A percentile compares a stretch with the other conserved stretches of the same genome.
Evolutionary conservation across 1,140 invertebrate genomes (phyloP).

Genomic region (Heliconius congener): DNA sequence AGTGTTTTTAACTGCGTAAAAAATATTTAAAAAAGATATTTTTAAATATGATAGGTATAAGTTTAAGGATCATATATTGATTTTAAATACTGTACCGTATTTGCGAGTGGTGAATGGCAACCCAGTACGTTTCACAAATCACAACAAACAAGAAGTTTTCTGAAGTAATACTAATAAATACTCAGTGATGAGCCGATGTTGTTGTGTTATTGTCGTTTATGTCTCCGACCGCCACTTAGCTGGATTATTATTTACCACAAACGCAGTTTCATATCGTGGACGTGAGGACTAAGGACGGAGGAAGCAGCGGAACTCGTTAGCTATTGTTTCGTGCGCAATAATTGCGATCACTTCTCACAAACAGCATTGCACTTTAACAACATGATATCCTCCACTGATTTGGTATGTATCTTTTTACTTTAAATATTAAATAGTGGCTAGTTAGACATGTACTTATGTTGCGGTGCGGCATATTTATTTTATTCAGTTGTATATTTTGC

Average conservation of each 20-base stretch:
- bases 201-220: neutral
- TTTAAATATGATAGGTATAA: too few relatives aligned
- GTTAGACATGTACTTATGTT: too few relatives aligned
- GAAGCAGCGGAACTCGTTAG: slow-evolving; percentile 28
- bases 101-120: neutral
- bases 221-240: neutral
- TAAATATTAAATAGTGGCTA: neutral
- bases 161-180: neutral
- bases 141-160: slow-evolving; percentile 4
- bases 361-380: neutral
- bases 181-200: neutral
- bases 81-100: too few relatives aligned
- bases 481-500: too few relatives aligned
- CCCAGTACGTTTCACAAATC: slow-evolving; percentile 5
- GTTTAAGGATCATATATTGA: too few relatives aligned
- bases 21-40: too few relatives aligned
- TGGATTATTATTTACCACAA: slow-evolving; percentile 40
- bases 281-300: neutral
- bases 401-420: slow-evolving; percentile 33
- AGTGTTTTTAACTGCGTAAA: too few relatives aligned
- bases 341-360: slow-evolving; percentile 16
- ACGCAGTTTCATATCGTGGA: slow-evolving; percentile 1
- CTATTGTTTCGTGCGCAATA: slow-evolving; percentile 43
- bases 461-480: too few relatives aligned
- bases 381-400: slow-evolving; percentile 42